phyloP scores from a whole-genome alignment of 2,113 vertebrate genomes.

The Podarcis raffonei region DNA sequence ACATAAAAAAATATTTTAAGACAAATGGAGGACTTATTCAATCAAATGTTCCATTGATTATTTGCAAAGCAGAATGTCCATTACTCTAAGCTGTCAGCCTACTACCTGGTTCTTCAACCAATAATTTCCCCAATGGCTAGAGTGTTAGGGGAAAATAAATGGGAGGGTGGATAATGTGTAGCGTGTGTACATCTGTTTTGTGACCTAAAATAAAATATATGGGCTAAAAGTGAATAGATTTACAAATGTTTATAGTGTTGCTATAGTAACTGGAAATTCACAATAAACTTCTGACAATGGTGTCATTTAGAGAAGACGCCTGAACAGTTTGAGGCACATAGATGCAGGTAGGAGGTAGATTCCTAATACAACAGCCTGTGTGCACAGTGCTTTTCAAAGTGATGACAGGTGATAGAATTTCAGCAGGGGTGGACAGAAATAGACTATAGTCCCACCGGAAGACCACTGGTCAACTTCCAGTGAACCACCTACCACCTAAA shows the following conservation, averaged over 20 bases:
- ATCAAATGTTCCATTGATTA: constrained; percentile 1
- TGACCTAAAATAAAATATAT: constrained; percentile 13
- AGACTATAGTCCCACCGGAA: not conserved
- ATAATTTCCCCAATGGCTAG: constrained; percentile 8
- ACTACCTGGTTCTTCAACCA: constrained; percentile 13
- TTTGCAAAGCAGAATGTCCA: not conserved
- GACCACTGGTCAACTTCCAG: not conserved
- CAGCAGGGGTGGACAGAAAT: not conserved
- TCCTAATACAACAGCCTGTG: not conserved
- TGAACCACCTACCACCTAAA: no score
- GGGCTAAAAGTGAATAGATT: constrained; percentile 53
- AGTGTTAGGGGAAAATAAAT: not conserved
- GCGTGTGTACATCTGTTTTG: constrained; percentile 28
- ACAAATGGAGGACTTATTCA: not conserved
- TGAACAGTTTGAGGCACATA: constrained; percentile 29
- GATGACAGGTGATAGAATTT: not conserved
- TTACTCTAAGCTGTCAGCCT: not conserved
- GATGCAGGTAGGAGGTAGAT: not conserved
- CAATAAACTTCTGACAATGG: constrained; percentile 19
- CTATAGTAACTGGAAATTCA: constrained; percentile 52
- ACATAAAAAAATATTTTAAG: not conserved
- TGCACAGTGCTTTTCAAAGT: constrained; percentile 6
- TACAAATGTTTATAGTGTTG: constrained; percentile 49
- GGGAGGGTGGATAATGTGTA: not conserved
- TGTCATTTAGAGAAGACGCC: constrained; percentile 25